Conservation (phyloP, 2,113 vertebrate species). For the Callopanchax toddi region DNA sequence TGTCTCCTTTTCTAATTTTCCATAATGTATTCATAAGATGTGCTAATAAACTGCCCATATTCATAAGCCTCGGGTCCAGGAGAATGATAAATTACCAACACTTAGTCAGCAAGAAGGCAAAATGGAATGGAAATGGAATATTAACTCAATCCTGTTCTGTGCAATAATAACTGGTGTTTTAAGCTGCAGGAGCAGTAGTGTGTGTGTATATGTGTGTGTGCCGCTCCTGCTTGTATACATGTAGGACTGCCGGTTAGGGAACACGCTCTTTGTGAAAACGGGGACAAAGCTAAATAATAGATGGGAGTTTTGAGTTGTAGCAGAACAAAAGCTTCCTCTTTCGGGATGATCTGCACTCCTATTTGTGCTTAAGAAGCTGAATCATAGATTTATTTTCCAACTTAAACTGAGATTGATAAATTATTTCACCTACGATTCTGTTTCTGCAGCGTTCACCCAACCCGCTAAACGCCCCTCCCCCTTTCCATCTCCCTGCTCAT, state of each 20-base stretch:
- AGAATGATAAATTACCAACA: conserved; percentile 57
- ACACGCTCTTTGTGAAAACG: conserved; percentile 25
- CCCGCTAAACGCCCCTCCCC: conserved; percentile 10
- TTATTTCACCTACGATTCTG: no score
- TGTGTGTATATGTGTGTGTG: background rate
- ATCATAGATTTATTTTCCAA: conserved; percentile 25
- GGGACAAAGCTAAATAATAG: conserved; percentile 62
- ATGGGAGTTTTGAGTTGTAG: conserved; percentile 20
- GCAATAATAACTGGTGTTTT: conserved; percentile 43
- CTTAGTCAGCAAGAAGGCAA: conserved; percentile 69
- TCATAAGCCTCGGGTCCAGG: conserved; percentile 59
- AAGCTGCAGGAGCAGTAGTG: conserved; percentile 18
- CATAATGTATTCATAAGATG: conserved; percentile 64
- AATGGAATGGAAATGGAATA: conserved; percentile 62
- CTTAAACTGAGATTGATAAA: conserved; percentile 4
- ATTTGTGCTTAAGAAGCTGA: conserved; percentile 26
- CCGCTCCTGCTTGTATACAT: no score
- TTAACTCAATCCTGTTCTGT: conserved; percentile 37
- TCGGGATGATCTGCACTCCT: conserved; percentile 30
- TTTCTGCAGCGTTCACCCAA: conserved; percentile 11
- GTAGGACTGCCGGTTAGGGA: conserved; percentile 1
- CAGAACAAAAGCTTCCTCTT: conserved; percentile 46
- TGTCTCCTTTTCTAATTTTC: conserved; percentile 49
- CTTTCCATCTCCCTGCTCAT: conserved; percentile 53
- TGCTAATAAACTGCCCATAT: conserved; percentile 70